phyloP scores from a whole-genome alignment of 2,113 vertebrate species.

The Promerops cafer region DNA sequence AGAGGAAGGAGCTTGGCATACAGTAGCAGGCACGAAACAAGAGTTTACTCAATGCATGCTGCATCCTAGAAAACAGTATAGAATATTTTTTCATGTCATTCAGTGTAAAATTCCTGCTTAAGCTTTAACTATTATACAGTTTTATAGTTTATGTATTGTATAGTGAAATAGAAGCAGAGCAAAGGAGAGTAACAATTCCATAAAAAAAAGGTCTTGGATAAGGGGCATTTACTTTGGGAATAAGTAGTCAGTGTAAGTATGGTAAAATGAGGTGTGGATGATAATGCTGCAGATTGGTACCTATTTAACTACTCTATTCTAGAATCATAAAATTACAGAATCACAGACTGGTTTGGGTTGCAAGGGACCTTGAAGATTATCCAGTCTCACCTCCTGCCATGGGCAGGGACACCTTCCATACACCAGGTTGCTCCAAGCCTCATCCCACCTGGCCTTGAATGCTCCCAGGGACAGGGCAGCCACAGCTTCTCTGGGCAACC shows the following conservation, averaged over 20 bases:
- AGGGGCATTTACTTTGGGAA: neutral
- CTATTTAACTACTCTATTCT: neutral
- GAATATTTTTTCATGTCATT: neutral
- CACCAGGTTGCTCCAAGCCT: neutral
- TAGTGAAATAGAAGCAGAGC: neutral
- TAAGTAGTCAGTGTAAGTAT: neutral
- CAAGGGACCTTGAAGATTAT: neutral
- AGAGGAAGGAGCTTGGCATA: neutral
- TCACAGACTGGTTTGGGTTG: neutral
- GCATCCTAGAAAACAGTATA: neutral
- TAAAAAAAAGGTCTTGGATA: neutral
- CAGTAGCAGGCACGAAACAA: neutral
- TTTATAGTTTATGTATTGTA: neutral
- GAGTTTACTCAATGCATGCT: neutral
- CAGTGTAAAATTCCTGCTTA: neutral
- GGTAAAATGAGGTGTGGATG: neutral
- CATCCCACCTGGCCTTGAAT: rapidly evolving
- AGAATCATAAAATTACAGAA: neutral
- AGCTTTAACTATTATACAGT: neutral
- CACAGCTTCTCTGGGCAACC: neutral
- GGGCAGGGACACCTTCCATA: neutral
- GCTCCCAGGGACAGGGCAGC: neutral
- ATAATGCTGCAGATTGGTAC: neutral
- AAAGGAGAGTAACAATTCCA: neutral
- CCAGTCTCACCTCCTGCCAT: neutral